Percentiles rank a stretch among this genome's conserved stretches.
Conservation (phyloP, 2,113 vertebrate genomes). For the Dermatemys mawii region DNA sequence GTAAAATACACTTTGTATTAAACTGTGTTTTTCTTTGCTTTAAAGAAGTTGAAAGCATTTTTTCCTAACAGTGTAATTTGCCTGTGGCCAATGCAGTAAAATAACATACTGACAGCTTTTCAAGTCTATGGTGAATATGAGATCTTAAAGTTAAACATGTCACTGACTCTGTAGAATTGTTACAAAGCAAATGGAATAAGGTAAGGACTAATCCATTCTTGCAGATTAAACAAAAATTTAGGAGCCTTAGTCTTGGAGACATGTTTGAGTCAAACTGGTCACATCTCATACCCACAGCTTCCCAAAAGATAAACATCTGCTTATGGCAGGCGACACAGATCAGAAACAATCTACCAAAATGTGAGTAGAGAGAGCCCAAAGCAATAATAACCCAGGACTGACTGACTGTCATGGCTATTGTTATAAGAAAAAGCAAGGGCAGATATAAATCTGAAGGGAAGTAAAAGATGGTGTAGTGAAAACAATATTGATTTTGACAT, state of each 20-base stretch:
- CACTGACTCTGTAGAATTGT: not conserved
- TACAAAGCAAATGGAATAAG: not conserved
- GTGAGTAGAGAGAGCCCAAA: not conserved
- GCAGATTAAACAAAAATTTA: not conserved
- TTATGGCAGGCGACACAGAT: not conserved
- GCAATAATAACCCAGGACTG: not conserved
- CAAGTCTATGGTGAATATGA: not conserved
- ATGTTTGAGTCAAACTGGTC: not conserved
- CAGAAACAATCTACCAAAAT: not conserved
- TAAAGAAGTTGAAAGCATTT: conserved; percentile 5
- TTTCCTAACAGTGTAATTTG: not conserved
- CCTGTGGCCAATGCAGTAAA: not conserved
- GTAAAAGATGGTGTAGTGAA: not conserved
- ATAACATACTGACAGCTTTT: not conserved
- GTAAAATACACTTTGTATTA: not conserved
- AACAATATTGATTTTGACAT: not conserved
- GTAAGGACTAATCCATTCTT: not conserved
- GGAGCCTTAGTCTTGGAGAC: not conserved
- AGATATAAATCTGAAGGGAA: not conserved
- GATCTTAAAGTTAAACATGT: not conserved
- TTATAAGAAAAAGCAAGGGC: not conserved
- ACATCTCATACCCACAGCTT: not conserved
- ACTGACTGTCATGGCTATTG: not conserved
- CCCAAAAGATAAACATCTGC: not conserved
- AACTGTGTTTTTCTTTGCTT: not conserved